phyloP scores from a whole-genome alignment of 2,113 vertebrate genomes.

The Hiodon alosoides region DNA sequence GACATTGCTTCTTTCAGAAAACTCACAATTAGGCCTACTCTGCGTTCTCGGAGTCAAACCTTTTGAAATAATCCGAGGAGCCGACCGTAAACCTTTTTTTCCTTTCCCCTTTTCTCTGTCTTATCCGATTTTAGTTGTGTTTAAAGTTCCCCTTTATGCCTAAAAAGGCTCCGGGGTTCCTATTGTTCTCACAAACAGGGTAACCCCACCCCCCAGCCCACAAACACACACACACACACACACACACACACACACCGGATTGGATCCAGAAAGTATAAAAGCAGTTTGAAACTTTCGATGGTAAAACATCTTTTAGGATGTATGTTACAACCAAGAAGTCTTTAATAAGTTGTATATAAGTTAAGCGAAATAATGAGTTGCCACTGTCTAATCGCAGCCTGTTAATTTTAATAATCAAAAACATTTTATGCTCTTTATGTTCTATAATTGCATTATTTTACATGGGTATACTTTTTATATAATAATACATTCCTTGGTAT shows the following conservation, averaged over 20 bases:
- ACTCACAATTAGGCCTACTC: constrained; percentile 30
- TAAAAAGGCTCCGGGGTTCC: constrained; percentile 28
- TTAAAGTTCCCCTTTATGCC: constrained; percentile 28
- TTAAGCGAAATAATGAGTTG: constrained; percentile 2
- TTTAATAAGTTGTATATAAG: constrained; percentile 18
- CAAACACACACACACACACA: no score
- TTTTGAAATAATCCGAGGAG: constrained; percentile 34
- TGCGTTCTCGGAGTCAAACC: constrained; percentile 25
- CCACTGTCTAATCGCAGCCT: background rate
- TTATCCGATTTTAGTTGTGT: constrained; percentile 34
- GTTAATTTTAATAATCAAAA: background rate
- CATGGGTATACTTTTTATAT: background rate
- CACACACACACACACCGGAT: constrained; percentile 25
- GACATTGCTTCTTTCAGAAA: constrained; percentile 37
- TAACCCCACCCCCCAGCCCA: constrained; percentile 4
- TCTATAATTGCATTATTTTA: background rate
- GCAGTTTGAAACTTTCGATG: constrained; percentile 25
- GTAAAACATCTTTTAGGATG: constrained; percentile 23
- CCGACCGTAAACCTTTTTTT: constrained; percentile 27
- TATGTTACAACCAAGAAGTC: constrained; percentile 21
- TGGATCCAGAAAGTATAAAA: constrained; percentile 26
- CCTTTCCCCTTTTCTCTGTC: constrained; percentile 27
- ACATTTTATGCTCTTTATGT: background rate
- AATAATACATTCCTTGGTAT: background rate
- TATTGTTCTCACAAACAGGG: constrained; percentile 34